Evolutionary conservation across 1,140 invertebrate genomes (phyloP).

Genomic region (Temnothorax nylanderi): DNA sequence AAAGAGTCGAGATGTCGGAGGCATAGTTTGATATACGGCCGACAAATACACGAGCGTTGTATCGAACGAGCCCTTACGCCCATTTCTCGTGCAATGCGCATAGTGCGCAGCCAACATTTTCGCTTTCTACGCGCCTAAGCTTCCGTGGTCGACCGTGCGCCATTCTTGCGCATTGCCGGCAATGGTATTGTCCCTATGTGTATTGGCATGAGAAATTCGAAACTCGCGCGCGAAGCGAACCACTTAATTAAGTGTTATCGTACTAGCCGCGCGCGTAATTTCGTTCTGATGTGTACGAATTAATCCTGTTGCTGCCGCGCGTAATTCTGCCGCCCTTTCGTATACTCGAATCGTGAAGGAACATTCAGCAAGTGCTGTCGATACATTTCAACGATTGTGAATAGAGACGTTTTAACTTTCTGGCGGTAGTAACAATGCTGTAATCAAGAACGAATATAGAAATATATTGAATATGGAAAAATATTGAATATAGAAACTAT

Average conservation of each 20-base stretch:
- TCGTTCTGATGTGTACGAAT: constrained; percentile 66
- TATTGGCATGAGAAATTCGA: constrained; percentile 62
- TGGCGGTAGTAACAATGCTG: background rate
- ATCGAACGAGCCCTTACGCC: background rate
- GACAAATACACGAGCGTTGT: background rate
- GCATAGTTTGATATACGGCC: background rate
- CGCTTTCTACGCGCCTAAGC: background rate
- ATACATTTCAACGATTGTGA: constrained; percentile 5
- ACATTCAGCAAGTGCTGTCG: background rate
- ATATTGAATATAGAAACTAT: background rate
- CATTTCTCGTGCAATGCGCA: constrained; percentile 15
- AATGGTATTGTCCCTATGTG: constrained; percentile 46
- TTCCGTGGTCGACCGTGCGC: background rate
- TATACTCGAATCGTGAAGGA: background rate
- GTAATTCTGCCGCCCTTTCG: background rate
- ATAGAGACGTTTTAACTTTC: background rate
- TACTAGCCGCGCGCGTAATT: constrained; percentile 52
- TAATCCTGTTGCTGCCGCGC: constrained; percentile 55
- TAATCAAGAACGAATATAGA: background rate
- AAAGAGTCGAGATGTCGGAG: background rate
- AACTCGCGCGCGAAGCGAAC: constrained; percentile 45
- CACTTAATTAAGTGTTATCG: constrained; percentile 69
- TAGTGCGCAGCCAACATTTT: constrained; percentile 35
- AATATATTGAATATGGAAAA: background rate
- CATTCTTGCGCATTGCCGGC: constrained; percentile 6